Conservation (phyloP, 2,113 vertebrate species). For the Stegostoma tigrinum region DNA sequence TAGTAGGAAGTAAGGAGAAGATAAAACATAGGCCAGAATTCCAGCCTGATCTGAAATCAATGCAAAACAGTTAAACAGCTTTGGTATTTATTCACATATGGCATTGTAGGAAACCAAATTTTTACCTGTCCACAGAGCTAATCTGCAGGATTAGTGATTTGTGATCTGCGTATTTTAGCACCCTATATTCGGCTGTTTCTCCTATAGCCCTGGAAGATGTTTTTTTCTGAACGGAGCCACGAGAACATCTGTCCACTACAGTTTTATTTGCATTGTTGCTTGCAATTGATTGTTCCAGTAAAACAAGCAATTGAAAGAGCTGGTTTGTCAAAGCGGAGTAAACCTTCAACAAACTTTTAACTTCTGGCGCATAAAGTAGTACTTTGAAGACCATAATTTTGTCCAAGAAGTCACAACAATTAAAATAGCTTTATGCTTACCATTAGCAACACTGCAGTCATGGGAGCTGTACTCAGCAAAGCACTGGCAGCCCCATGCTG, state of each 20-base stretch:
- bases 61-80: background rate
- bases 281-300: background rate
- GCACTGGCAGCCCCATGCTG: constrained; percentile 61
- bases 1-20: background rate
- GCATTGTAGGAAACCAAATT: background rate
- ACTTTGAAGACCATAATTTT: background rate
- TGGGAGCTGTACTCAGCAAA: constrained; percentile 57
- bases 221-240: background rate
- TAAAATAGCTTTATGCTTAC: constrained; percentile 47
- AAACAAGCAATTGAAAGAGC: background rate
- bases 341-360: background rate
- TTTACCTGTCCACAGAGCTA: background rate
- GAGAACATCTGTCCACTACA: constrained; percentile 5
- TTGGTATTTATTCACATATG: background rate
- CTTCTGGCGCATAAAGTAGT: background rate
- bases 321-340: background rate
- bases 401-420: background rate
- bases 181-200: background rate
- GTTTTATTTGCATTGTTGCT: background rate
- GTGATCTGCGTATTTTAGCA: background rate
- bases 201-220: background rate
- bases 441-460: constrained; percentile 59
- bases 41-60: background rate
- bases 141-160: too few species aligned
- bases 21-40: background rate